phyloP scores from a whole-genome alignment of 2,797 vertebrate genomes.

The Jordanella pulchra region DNA sequence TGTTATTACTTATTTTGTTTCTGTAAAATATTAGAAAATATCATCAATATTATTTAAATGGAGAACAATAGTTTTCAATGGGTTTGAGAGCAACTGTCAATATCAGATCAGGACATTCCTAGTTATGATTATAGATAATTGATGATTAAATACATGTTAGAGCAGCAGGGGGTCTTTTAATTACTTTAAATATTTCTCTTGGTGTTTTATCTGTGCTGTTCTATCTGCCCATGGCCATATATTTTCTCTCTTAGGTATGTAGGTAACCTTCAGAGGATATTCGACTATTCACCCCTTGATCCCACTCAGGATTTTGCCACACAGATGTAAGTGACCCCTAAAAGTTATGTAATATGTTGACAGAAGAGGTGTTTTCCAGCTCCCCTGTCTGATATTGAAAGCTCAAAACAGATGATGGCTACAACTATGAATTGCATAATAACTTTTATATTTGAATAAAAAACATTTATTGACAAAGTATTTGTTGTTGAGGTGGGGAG shows the following conservation, averaged over 20 bases:
- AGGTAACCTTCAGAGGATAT: slow-evolving; percentile 96
- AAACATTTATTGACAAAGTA: neutral
- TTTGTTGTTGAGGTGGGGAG: neutral
- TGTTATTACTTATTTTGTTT: no score
- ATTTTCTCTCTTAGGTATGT: slow-evolving; percentile 86
- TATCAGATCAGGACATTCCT: no score
- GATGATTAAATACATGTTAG: neutral
- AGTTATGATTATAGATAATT: neutral
- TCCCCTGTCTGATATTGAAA: slow-evolving; percentile 1
- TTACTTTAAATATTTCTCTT: neutral
- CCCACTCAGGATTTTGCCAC: slow-evolving; percentile 97
- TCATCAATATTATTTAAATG: neutral
- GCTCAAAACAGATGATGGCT: neutral
- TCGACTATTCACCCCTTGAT: slow-evolving; percentile 96
- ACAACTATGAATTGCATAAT: neutral
- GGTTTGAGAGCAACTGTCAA: no score
- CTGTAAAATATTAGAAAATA: neutral
- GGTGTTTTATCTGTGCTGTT: slow-evolving; percentile 3
- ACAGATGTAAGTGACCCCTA: slow-evolving; percentile 89
- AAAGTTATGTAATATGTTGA: slow-evolving; percentile 30
- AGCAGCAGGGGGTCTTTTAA: neutral
- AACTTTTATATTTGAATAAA: neutral
- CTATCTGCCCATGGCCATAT: slow-evolving; percentile 36
- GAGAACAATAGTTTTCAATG: neutral
- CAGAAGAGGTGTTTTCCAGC: slow-evolving; percentile 23